Conservation (phyloP, 2,888 invertebrate species). For the Parnassius glacialis region DNA sequence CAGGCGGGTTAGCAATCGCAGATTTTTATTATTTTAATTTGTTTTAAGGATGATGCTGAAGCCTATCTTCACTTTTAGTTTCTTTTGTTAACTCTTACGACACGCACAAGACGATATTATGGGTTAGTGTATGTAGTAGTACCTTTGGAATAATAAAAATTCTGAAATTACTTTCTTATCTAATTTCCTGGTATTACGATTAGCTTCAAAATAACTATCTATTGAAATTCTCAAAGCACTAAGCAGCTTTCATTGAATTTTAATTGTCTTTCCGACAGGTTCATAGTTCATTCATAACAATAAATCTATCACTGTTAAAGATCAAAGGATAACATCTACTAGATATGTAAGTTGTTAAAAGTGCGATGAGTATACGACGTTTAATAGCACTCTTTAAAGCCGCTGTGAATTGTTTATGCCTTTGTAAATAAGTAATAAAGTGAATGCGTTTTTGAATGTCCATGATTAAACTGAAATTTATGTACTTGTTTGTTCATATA, state of each 20-base stretch:
- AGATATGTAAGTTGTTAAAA: conserved; percentile 9
- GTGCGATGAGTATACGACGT: conserved; percentile 7
- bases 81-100: no score
- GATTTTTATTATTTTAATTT: no score
- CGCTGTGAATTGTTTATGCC: conserved; percentile 10
- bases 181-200: no score
- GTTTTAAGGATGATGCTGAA: no score
- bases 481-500: background rate
- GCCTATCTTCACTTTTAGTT: no score
- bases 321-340: conserved; percentile 11
- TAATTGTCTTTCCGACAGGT: conserved; percentile 7
- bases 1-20: no score
- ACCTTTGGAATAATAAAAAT: no score
- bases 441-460: conserved; percentile 4
- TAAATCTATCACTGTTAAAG: conserved; percentile 11
- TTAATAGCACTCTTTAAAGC: conserved; percentile 2
- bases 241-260: conserved; percentile 3
- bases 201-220: background rate
- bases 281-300: conserved; percentile 19
- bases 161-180: no score
- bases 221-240: conserved; percentile 6
- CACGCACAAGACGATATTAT: no score
- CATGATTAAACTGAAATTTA: background rate
- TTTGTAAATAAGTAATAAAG: background rate
- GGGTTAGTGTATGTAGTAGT: no score